Conservation (phyloP, 2,113 vertebrate genomes). For the Xiphias gladius region DNA sequence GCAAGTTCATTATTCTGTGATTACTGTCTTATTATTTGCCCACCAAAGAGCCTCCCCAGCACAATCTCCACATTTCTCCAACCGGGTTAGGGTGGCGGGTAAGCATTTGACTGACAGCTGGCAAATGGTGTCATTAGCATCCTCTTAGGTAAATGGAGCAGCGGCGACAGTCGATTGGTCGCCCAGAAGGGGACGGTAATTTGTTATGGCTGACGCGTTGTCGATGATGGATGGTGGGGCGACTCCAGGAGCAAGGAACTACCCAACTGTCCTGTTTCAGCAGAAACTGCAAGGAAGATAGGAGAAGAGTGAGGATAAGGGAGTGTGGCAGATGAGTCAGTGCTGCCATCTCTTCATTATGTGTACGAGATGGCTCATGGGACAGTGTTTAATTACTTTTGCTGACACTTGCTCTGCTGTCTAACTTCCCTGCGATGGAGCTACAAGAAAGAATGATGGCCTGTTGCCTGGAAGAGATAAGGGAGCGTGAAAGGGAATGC, state of each 20-base stretch:
- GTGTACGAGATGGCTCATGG: conserved; percentile 34
- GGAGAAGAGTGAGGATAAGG: not conserved
- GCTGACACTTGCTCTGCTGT: conserved; percentile 42
- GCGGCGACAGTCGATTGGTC: conserved; percentile 50
- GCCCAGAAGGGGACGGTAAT: conserved; percentile 37
- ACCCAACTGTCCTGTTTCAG: conserved; percentile 39
- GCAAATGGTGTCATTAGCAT: conserved; percentile 72
- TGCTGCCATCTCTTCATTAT: conserved; percentile 43
- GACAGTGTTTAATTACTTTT: conserved; percentile 60
- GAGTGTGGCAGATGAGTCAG: conserved; percentile 10
- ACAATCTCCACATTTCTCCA: conserved; percentile 39
- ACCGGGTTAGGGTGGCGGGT: conserved; percentile 35
- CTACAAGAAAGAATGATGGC: conserved; percentile 42
- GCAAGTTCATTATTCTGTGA: conserved; percentile 69
- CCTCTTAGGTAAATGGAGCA: conserved; percentile 64
- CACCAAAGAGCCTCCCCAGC: conserved; percentile 45
- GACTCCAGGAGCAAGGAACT: conserved; percentile 20
- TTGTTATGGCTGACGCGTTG: conserved; percentile 44
- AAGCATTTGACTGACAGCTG: conserved; percentile 68
- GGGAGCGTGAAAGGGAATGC: conserved; percentile 12
- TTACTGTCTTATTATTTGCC: conserved; percentile 60
- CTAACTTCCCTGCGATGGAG: conserved; percentile 26
- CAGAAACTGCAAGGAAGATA: conserved; percentile 8
- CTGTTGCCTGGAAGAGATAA: conserved; percentile 47
- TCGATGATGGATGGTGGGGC: conserved; percentile 51